Evolutionary conservation across 92 coral and sea anemone genomes (phyloP).

Genomic region (Muricea muricata): DNA sequence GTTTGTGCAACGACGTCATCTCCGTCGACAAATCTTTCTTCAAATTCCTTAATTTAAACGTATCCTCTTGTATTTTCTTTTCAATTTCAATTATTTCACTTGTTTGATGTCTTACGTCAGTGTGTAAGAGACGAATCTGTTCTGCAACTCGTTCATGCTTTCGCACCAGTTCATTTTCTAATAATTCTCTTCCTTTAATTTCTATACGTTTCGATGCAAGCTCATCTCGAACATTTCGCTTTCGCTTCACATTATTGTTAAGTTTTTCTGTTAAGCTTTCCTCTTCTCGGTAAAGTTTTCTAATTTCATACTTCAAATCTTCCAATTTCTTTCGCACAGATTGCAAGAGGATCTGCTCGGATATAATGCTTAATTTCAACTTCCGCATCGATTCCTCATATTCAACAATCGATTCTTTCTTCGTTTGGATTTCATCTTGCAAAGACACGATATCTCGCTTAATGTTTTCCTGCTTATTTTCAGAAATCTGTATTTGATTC

Average conservation of each 20-base stretch:
- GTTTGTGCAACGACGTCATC: background rate
- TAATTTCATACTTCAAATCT: slow-evolving; percentile 31
- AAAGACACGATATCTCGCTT: slow-evolving; percentile 61
- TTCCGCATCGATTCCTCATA: slow-evolving; percentile 11
- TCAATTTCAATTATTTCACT: slow-evolving; percentile 73
- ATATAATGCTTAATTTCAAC: background rate
- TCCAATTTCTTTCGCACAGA: slow-evolving; percentile 23
- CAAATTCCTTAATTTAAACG: slow-evolving; percentile 66
- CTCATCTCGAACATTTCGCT: slow-evolving; percentile 62
- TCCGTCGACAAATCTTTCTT: slow-evolving; percentile 53
- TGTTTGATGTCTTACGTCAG: slow-evolving; percentile 65
- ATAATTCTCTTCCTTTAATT: slow-evolving; percentile 12
- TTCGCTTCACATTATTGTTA: slow-evolving; percentile 21
- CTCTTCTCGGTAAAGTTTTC: slow-evolving; percentile 65
- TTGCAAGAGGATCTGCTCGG: slow-evolving; percentile 3
- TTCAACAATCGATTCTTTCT: slow-evolving; percentile 21
- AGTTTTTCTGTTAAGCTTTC: slow-evolving; percentile 55
- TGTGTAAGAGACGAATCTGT: slow-evolving; percentile 20
- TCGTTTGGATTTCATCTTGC: slow-evolving; percentile 71
- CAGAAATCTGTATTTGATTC: slow-evolving; percentile 60
- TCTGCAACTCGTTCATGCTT: slow-evolving; percentile 8
- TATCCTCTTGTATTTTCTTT: slow-evolving; percentile 73
- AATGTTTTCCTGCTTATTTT: slow-evolving; percentile 68
- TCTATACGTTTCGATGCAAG: slow-evolving; percentile 37
- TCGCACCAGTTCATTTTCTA: background rate